Evolutionary conservation across 2,888 invertebrate species (phyloP), one percentile per base, ranked within the genome.

Genomic region (Lydus trimaculatus): DNA sequence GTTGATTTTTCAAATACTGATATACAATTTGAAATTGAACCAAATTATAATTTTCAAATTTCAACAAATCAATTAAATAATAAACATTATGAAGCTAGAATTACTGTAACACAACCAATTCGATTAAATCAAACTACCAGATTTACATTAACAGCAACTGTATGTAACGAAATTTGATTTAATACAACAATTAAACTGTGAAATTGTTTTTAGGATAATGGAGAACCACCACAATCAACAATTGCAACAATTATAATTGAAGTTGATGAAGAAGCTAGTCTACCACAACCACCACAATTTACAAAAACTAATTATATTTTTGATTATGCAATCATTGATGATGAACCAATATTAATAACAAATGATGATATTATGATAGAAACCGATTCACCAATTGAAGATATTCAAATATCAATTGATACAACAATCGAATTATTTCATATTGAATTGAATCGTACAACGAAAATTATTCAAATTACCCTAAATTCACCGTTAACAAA

Each of bases 1-100:
- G 84, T 88, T 28, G 89, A 89, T 78, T 85, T 89, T 11, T 87
- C 88, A 0, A 89, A 87, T 60, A 73, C 70, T 11, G 20, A 69
- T 2, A 65, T 84, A 11, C 73, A 39, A 6, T 82, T 82, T 67
- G 64, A 67, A 6, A 72, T 82, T 13, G 64, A 66, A 36, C 76
- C 79, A 5, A 72, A 72, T 4, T 74, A 79, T 58, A 33, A 61
- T 68, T 81, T 79, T 66, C 48, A 39, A 13, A 60, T 78, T 8
- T 56, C 62, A 0, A 69, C 73, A 17, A 23, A 8, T 62, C 52
- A 28, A 61, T 39, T 31, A 25, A 43, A 31, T 9, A 71, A 72
- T 11, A 80, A 80, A 68, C 20, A 36, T 0, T 79, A 78, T 63
- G 69, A 61, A n/a, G 77, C 78, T 0, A 36, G 63, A 6, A 61